A percentile compares a stretch with the other conserved stretches of the same genome.
Conservation (phyloP, 2,113 vertebrate genomes). For the Cyanoderma ruficeps region DNA sequence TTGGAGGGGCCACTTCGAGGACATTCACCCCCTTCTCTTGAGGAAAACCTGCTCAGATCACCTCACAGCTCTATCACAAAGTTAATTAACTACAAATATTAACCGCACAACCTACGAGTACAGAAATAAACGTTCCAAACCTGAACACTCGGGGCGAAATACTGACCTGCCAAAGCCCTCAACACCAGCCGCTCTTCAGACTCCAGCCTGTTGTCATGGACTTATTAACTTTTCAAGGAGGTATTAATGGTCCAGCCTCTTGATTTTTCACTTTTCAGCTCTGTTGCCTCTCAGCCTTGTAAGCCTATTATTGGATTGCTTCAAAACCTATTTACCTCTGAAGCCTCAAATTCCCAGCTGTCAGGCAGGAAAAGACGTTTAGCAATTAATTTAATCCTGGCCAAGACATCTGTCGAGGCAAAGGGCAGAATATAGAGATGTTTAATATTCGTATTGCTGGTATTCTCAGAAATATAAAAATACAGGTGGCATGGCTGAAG, state of each 20-base stretch:
- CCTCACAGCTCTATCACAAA: too few relatives aligned
- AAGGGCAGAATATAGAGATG: background rate
- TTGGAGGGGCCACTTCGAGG: background rate
- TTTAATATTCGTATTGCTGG: background rate
- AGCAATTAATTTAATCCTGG: conserved; percentile 64
- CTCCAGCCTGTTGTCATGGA: background rate
- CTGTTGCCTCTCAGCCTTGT: conserved; percentile 45
- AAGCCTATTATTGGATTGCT: conserved; percentile 57
- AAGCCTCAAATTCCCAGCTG: conserved; percentile 46
- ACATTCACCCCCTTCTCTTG: background rate
- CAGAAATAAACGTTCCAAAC: background rate
- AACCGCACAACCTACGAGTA: fast-evolving
- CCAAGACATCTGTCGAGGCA: conserved; percentile 28
- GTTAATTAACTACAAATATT: background rate
- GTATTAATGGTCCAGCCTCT: background rate
- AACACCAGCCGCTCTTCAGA: background rate
- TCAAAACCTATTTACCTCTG: conserved; percentile 51
- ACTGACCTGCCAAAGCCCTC: background rate
- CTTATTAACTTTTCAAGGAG: conserved; percentile 35
- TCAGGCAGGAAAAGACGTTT: conserved; percentile 44
- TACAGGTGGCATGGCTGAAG: background rate
- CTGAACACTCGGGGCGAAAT: background rate
- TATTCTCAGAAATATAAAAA: background rate
- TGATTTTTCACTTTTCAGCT: conserved; percentile 59
- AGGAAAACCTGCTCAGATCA: background rate